Conservation (phyloP, 2,888 invertebrate genomes). For the Tachina lurida region DNA sequence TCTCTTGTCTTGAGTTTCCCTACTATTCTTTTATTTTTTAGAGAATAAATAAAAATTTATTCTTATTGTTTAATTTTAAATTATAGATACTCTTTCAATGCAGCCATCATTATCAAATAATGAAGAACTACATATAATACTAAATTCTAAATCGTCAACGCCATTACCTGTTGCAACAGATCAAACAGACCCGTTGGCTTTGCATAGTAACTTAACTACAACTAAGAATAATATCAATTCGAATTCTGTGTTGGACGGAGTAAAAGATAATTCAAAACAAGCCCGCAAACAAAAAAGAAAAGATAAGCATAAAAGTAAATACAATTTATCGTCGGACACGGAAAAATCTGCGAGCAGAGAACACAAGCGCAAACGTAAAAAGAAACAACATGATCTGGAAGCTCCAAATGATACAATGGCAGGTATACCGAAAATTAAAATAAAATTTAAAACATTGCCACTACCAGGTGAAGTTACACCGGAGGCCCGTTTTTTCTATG, state of each 20-base stretch:
- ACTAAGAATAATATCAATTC: slow-evolving; percentile 68
- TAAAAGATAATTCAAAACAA: slow-evolving; percentile 76
- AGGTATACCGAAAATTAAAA: slow-evolving; percentile 89
- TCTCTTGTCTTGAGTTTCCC: background rate
- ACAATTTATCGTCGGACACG: slow-evolving; percentile 83
- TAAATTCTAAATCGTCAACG: slow-evolving; percentile 65
- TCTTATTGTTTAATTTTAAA: background rate
- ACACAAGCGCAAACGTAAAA: slow-evolving; percentile 91
- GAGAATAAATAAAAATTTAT: background rate
- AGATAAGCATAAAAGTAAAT: slow-evolving; percentile 90
- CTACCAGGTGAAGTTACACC: slow-evolving; percentile 87
- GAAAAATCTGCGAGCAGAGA: slow-evolving; percentile 87
- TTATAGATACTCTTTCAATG: slow-evolving; percentile 60
- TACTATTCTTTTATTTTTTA: background rate
- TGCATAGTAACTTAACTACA: slow-evolving; percentile 68
- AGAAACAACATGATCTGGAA: slow-evolving; percentile 87
- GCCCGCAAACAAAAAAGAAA: slow-evolving; percentile 87
- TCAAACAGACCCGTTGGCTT: slow-evolving; percentile 69
- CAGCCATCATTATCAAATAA: slow-evolving; percentile 64
- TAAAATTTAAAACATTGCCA: slow-evolving; percentile 85
- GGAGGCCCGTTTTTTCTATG: slow-evolving; percentile 91
- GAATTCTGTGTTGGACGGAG: slow-evolving; percentile 74
- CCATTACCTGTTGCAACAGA: slow-evolving; percentile 65
- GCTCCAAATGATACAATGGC: slow-evolving; percentile 84
- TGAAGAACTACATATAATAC: slow-evolving; percentile 69